These are phyloP conservation scores for Seira sanloemensis DNA, from an alignment of 2,888 invertebrate genomes.

Conservation along the genomic window DNA sequence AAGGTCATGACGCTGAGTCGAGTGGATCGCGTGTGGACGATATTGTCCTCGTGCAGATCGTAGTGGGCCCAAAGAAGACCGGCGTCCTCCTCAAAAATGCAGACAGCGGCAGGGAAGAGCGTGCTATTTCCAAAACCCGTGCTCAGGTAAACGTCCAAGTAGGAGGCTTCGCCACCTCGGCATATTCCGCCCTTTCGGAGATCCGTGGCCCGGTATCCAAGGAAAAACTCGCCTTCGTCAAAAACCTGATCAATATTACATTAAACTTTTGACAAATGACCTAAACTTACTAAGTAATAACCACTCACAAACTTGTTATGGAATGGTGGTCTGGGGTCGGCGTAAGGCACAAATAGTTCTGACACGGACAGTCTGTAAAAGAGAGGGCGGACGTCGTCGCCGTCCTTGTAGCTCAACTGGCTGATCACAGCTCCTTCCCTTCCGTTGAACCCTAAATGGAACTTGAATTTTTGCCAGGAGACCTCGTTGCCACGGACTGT, in stretches of 20 bases:
- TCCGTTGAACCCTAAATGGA: slow-evolving; percentile 44
- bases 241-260: too few species aligned
- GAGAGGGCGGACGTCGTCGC: slow-evolving; percentile 28
- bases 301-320: slow-evolving; percentile 19
- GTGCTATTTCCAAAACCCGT: neutral
- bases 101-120: neutral
- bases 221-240: slow-evolving; percentile 11
- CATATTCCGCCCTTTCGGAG: too few species aligned
- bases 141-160: neutral
- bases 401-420: slow-evolving; percentile 53
- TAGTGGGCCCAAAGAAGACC: slow-evolving; percentile 37
- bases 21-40: slow-evolving; percentile 26
- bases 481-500: slow-evolving; percentile 45
- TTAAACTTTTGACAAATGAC: too few species aligned
- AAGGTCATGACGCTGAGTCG: slow-evolving; percentile 19
- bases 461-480: slow-evolving; percentile 64
- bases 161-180: neutral
- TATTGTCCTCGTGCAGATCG: neutral
- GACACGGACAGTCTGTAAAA: slow-evolving; percentile 51
- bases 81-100: slow-evolving; percentile 43
- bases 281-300: too few species aligned
- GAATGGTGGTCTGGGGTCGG: slow-evolving; percentile 52
- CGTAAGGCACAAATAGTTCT: slow-evolving; percentile 50
- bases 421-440: slow-evolving; percentile 53
- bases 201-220: neutral